These are phyloP conservation scores for Todus mexicanus DNA, from an alignment of 2,797 vertebrate species.

Conservation along the genomic window DNA sequence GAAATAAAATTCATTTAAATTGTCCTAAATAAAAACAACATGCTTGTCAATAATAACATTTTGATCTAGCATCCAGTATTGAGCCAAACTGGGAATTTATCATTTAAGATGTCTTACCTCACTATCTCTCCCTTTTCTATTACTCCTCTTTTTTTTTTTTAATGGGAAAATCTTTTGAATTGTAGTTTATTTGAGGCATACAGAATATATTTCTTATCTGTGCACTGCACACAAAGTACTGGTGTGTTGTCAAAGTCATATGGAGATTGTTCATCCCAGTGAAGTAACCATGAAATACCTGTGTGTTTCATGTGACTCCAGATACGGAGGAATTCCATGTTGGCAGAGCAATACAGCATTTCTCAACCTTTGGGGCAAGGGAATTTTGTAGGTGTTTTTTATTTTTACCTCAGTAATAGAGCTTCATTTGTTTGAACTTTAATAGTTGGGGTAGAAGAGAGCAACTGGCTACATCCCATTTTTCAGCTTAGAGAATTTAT, in stretches of 20 bases:
- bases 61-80: background rate
- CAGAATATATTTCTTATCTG: background rate
- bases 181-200: background rate
- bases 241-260: background rate
- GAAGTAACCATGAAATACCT: background rate
- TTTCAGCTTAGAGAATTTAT: background rate
- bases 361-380: background rate
- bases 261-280: background rate
- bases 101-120: background rate
- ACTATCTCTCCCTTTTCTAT: background rate
- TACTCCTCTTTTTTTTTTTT: background rate
- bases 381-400: background rate
- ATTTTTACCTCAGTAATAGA: background rate
- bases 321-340: background rate
- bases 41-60: background rate
- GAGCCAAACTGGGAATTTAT: background rate
- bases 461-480: background rate
- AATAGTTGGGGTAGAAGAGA: background rate
- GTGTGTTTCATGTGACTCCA: background rate
- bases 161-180: background rate
- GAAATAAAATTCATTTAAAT: background rate
- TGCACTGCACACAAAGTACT: background rate
- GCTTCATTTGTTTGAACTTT: conserved; percentile 17
- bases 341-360: background rate
- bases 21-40: background rate